A percentile compares a stretch with the other conserved stretches of the same genome.
Conservation (phyloP, 2,888 invertebrate species). For the Melieria picta region DNA sequence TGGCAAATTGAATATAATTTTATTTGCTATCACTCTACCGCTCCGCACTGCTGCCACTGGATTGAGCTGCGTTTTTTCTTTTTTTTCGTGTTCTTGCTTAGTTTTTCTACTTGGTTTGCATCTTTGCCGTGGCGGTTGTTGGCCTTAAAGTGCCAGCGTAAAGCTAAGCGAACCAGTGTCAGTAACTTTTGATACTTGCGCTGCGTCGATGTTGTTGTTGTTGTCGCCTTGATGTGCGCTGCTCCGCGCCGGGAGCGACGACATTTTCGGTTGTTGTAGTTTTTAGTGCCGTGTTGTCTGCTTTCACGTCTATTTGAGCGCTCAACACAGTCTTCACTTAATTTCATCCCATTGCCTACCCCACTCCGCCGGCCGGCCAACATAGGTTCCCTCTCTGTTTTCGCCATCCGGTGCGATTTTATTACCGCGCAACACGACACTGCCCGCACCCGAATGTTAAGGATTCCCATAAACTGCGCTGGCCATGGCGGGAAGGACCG, state of each 20-base stretch:
- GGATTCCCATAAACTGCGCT: too few relatives aligned
- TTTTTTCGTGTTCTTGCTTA: not conserved
- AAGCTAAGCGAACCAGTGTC: not conserved
- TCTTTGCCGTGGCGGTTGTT: not conserved
- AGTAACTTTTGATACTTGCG: not conserved
- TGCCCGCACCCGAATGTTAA: too few relatives aligned
- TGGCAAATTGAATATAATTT: conserved; percentile 60
- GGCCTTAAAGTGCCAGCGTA: not conserved
- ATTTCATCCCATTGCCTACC: too few relatives aligned
- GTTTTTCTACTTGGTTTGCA: not conserved
- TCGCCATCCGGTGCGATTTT: too few relatives aligned
- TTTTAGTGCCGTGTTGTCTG: not conserved
- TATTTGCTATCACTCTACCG: conserved; percentile 51
- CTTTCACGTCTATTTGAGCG: too few relatives aligned
- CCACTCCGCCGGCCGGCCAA: too few relatives aligned
- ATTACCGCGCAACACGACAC: too few relatives aligned
- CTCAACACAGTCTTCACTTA: too few relatives aligned
- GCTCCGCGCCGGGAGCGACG: not conserved
- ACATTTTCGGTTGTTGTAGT: conserved; percentile 4
- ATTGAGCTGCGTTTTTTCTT: not conserved
- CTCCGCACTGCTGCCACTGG: not conserved
- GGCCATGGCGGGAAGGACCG: too few relatives aligned
- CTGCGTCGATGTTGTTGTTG: not conserved
- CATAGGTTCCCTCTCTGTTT: too few relatives aligned
- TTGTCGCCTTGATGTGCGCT: not conserved